Conservation (phyloP, 1,140 invertebrate species). For the Hestina assimilis region DNA sequence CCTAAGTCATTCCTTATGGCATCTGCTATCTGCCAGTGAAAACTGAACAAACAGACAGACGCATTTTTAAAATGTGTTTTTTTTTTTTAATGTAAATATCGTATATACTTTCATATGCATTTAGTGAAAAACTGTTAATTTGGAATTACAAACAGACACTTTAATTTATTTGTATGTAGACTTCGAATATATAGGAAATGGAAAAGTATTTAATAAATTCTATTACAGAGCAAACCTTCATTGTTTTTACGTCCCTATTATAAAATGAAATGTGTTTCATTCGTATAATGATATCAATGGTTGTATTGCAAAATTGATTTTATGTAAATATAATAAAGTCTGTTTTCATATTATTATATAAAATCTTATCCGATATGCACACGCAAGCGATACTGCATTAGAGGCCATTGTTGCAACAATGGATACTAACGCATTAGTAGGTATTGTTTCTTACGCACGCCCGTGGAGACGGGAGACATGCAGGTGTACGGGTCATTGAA, state of each 20-base stretch:
- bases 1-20: too few species aligned
- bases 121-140: too few species aligned
- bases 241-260: background rate
- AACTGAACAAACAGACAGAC: too few species aligned
- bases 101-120: too few species aligned
- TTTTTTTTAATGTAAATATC: too few species aligned
- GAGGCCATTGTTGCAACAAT: slow-evolving; percentile 31
- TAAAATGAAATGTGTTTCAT: background rate
- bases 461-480: slow-evolving; percentile 2
- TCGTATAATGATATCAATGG: background rate
- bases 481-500: slow-evolving; percentile 7
- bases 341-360: background rate
- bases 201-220: background rate
- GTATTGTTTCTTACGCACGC: slow-evolving; percentile 3
- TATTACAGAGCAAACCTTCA: background rate
- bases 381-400: slow-evolving; percentile 32
- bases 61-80: too few species aligned
- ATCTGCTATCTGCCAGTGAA: too few species aligned
- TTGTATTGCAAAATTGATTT: background rate
- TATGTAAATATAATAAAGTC: background rate
- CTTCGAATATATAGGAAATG: background rate
- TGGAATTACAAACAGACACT: too few species aligned
- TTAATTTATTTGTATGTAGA: too few species aligned
- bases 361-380: slow-evolving; percentile 4
- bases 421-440: slow-evolving; percentile 12